Conservation (phyloP, 2,888 invertebrate species). For the Drosophila pseudotakahashii region DNA sequence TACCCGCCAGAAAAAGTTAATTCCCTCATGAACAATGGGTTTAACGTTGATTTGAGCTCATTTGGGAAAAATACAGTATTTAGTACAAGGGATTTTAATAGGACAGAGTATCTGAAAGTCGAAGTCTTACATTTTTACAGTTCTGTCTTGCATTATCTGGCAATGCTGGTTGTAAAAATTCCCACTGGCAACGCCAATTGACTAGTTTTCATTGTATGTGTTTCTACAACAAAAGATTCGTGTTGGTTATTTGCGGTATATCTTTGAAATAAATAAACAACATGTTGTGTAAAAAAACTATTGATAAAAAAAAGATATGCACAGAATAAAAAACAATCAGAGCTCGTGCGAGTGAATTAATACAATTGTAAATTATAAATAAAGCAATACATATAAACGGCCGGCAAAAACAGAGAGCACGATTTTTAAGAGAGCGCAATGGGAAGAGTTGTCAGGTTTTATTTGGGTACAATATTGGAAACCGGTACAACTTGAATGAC, state of each 20-base stretch:
- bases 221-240: neutral
- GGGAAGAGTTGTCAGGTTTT: constrained; percentile 61
- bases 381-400: constrained; percentile 67
- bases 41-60: no score
- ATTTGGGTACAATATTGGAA: constrained; percentile 2
- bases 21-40: no score
- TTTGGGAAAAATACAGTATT: no score
- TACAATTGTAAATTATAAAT: constrained; percentile 67
- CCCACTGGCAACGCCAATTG: neutral
- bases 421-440: constrained; percentile 17
- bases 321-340: neutral
- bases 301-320: neutral
- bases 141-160: neutral
- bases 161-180: neutral
- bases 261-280: neutral
- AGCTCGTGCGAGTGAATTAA: neutral
- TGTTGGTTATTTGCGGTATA: constrained; percentile 1
- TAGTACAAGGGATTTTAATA: no score
- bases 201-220: neutral
- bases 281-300: neutral
- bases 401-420: constrained; percentile 74
- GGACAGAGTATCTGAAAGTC: no score
- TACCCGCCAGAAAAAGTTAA: no score
- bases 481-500: constrained; percentile 1
- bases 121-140: no score